These are phyloP conservation scores for Microchirus variegatus DNA, from an alignment of 2,797 vertebrate genomes.

Conservation along the genomic window DNA sequence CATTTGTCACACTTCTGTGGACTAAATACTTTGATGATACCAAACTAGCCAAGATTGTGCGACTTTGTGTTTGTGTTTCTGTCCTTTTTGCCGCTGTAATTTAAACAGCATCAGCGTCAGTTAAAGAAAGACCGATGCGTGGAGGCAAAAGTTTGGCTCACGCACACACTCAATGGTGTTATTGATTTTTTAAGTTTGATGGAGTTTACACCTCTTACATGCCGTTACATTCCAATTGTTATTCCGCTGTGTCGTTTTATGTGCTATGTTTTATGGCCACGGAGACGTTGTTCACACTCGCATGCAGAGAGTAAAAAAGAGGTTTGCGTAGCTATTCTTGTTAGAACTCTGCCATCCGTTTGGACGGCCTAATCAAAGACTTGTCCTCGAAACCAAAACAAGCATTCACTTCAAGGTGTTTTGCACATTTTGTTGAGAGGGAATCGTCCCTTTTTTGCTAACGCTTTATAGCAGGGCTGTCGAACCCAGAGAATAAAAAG, in stretches of 20 bases:
- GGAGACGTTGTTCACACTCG: constrained; percentile 26
- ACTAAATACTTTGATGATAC: constrained; percentile 31
- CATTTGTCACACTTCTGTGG: constrained; percentile 10
- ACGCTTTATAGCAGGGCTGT: too few relatives aligned
- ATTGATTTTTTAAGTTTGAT: constrained; percentile 49
- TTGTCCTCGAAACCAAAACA: too few relatives aligned
- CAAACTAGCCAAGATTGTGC: constrained; percentile 6
- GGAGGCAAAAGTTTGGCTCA: constrained; percentile 39
- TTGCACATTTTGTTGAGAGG: too few relatives aligned
- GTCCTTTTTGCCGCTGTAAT: constrained; percentile 30
- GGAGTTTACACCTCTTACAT: constrained; percentile 34
- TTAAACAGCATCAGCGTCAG: constrained; percentile 37
- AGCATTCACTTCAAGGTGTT: too few relatives aligned
- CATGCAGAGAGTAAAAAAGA: not conserved
- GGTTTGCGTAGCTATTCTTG: too few relatives aligned
- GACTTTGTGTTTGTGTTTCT: constrained; percentile 18
- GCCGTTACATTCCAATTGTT: constrained; percentile 39
- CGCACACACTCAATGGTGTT: constrained; percentile 50
- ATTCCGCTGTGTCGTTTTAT: constrained; percentile 49
- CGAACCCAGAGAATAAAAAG: too few relatives aligned
- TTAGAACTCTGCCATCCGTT: too few relatives aligned
- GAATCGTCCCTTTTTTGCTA: too few relatives aligned
- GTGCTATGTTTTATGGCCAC: constrained; percentile 40
- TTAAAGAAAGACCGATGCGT: constrained; percentile 2
- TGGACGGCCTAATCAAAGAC: too few relatives aligned